Percentiles rank a stretch among this genome's conserved stretches.
Evolutionary conservation across 37 sponge, comb jelly and placozoan genomes (phyloP).

Genomic region (Axinella damicornis): DNA sequence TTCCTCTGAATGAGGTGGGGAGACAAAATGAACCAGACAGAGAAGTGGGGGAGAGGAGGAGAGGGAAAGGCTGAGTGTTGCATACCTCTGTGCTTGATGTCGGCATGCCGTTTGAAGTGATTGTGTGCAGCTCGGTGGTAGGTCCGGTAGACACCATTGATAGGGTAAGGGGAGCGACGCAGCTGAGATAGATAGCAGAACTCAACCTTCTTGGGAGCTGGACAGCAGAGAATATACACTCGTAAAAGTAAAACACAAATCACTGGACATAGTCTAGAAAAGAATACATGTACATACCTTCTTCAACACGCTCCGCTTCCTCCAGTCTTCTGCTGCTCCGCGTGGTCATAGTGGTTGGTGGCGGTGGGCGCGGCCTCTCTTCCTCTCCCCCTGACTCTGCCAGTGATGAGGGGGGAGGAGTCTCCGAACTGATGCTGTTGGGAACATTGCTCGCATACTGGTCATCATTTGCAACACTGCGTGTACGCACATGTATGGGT

Average conservation of each 20-base stretch:
- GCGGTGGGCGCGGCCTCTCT: not conserved
- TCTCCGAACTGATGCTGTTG: conserved; percentile 4
- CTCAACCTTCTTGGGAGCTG: conserved; percentile 31
- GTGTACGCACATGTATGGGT: not conserved
- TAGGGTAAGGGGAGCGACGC: conserved; percentile 43
- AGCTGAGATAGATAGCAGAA: conserved; percentile 39
- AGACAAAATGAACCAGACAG: not conserved
- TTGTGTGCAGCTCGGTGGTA: conserved; percentile 39
- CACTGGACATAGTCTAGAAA: too few relatives aligned
- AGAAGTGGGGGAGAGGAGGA: not conserved
- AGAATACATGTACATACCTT: not conserved
- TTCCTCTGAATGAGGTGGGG: conserved; percentile 22
- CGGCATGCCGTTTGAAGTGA: conserved; percentile 61
- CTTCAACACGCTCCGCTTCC: not conserved
- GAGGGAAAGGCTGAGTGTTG: not conserved
- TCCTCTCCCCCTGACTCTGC: not conserved
- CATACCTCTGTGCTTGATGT: conserved; percentile 69
- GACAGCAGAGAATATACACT: not conserved
- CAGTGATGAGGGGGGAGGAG: not conserved
- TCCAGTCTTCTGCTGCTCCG: not conserved
- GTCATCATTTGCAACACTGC: conserved; percentile 61
- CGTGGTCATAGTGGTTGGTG: not conserved
- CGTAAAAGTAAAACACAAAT: too few relatives aligned
- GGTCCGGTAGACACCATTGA: conserved; percentile 25
- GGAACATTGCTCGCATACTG: conserved; percentile 68